Conservation (phyloP, 2,797 vertebrate genomes). For the Propithecus deckenii region DNA sequence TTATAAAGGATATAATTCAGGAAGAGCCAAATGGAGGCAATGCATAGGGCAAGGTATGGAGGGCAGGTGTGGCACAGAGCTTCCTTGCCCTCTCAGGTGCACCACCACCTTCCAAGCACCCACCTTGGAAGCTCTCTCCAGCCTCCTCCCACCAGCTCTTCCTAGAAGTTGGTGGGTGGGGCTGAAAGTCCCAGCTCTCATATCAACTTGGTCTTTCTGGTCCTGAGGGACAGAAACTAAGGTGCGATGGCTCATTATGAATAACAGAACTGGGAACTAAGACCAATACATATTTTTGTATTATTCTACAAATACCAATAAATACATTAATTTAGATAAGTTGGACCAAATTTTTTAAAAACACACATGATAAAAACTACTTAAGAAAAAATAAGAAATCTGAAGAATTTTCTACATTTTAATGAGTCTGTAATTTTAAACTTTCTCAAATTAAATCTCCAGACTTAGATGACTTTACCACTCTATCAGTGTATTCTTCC, state of each 20-base stretch:
- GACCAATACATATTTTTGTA: background rate
- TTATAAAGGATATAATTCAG: background rate
- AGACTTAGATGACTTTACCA: background rate
- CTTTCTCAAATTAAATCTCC: background rate
- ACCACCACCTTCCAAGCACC: background rate
- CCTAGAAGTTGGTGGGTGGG: no score
- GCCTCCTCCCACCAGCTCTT: background rate
- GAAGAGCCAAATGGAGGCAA: background rate
- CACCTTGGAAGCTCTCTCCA: background rate
- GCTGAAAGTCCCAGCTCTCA: background rate
- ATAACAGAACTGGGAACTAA: background rate
- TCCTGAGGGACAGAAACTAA: background rate
- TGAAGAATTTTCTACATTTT: background rate
- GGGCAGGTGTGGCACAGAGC: background rate
- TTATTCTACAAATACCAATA: background rate
- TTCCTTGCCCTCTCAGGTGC: background rate
- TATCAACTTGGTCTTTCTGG: background rate
- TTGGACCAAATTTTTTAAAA: background rate
- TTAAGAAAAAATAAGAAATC: background rate
- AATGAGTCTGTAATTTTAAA: background rate
- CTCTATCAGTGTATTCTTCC: background rate
- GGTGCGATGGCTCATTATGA: background rate
- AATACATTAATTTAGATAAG: background rate
- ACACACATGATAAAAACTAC: background rate
- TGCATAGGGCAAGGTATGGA: background rate